phyloP scores from a whole-genome alignment of 2,113 vertebrate species.

The Chaetorhynchus papuensis region DNA sequence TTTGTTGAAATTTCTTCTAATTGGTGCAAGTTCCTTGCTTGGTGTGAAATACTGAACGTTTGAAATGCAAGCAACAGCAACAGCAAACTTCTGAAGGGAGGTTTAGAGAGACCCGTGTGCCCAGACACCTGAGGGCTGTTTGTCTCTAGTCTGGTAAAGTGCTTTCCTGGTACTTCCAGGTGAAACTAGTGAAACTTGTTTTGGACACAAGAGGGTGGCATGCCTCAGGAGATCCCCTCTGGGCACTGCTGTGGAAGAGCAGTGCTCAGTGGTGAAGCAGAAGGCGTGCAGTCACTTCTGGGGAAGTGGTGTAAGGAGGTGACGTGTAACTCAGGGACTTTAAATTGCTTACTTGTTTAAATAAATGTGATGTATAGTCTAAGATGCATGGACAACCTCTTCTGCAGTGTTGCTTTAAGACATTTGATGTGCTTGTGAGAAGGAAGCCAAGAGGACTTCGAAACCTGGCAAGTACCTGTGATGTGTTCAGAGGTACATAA shows the following conservation, averaged over 20 bases:
- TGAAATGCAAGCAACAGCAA: not conserved
- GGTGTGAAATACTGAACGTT: not conserved
- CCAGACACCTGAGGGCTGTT: not conserved
- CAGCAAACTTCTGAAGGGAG: not conserved
- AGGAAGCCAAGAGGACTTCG: not conserved
- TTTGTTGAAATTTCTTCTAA: not conserved
- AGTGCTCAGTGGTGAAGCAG: not conserved
- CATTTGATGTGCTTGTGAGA: not conserved
- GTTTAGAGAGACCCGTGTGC: not conserved
- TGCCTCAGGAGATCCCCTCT: not conserved
- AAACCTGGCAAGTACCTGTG: not conserved
- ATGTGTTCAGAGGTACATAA: not conserved
- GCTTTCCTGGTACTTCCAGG: not conserved
- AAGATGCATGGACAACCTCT: not conserved
- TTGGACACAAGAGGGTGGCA: not conserved
- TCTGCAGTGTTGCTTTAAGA: not conserved
- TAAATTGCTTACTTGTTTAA: not conserved
- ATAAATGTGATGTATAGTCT: not conserved
- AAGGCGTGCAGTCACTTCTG: not conserved
- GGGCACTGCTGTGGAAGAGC: not conserved
- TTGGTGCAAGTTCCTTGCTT: not conserved
- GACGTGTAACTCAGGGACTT: constrained; percentile 37
- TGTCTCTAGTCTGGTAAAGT: not conserved
- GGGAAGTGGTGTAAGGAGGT: not conserved
- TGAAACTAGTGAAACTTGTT: not conserved